Evolutionary conservation across 2,113 vertebrate species (phyloP).

Genomic region (zebrafish (Danio rerio)): DNA sequence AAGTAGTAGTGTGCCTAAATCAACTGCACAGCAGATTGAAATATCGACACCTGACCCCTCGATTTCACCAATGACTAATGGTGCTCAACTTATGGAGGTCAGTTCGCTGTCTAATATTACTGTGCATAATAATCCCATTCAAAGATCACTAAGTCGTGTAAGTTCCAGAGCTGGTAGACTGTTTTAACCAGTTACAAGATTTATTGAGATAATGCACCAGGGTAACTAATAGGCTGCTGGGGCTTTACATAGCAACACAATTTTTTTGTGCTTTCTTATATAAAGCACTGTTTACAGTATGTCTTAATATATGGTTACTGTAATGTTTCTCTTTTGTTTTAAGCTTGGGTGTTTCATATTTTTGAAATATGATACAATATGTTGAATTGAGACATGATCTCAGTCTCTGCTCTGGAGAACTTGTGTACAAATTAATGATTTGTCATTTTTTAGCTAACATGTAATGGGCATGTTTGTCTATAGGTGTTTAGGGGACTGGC

Average conservation of each 20-base stretch:
- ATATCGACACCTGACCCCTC: background rate
- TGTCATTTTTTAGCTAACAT: conserved; percentile 2
- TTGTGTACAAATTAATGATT: background rate
- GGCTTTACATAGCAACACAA: background rate
- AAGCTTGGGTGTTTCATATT: background rate
- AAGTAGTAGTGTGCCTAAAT: background rate
- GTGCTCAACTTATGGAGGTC: background rate
- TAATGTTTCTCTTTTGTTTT: background rate
- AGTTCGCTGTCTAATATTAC: background rate
- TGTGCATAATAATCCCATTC: too few species aligned
- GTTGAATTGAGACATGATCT: background rate
- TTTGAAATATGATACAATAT: background rate
- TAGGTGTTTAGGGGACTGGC: conserved; percentile 17
- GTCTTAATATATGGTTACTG: background rate
- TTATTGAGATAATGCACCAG: background rate
- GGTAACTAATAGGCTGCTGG: background rate
- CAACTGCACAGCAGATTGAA: background rate
- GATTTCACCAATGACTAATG: background rate
- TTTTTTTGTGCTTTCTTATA: background rate
- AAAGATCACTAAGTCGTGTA: background rate
- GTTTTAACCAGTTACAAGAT: conserved; percentile 11
- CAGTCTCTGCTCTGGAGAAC: background rate
- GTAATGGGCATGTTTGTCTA: conserved; percentile 21
- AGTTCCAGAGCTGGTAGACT: conserved; percentile 6
- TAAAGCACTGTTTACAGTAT: background rate